Percentiles rank a stretch among this genome's conserved stretches.
phyloP scores from a whole-genome alignment of 2,113 vertebrate species.

The Oncorhynchus masou region DNA sequence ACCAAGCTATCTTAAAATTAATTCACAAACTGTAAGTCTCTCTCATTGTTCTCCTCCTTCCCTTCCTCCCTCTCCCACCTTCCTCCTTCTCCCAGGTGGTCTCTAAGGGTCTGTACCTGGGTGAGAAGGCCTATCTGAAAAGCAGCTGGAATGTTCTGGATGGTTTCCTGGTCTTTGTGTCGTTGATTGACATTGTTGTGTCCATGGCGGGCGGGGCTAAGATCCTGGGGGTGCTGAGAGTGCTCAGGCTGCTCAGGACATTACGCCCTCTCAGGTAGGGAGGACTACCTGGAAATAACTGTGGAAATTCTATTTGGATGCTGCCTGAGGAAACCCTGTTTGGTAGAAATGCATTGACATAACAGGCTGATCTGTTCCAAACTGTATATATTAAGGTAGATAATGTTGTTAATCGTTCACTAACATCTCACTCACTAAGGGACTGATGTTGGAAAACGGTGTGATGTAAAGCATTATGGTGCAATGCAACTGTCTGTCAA shows the following conservation, averaged over 20 bases:
- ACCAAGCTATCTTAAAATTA: neutral
- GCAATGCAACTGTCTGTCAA: no score
- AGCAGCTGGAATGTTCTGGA: constrained; percentile 73
- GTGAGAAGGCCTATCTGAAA: constrained; percentile 61
- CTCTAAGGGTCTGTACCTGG: constrained; percentile 67
- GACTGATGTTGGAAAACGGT: no score
- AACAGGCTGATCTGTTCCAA: no score
- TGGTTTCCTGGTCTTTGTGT: constrained; percentile 69
- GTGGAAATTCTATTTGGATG: neutral
- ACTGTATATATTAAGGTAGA: no score
- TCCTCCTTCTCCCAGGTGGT: constrained; percentile 52
- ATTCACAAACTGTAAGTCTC: no score
- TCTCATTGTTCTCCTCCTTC: neutral
- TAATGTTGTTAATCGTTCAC: no score
- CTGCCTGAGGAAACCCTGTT: no score
- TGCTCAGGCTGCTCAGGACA: constrained; percentile 65
- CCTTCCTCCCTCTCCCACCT: neutral
- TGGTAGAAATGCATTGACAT: no score
- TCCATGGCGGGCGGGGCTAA: constrained; percentile 70
- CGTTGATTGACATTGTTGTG: constrained; percentile 66
- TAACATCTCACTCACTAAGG: no score
- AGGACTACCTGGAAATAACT: neutral
- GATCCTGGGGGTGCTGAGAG: constrained; percentile 69
- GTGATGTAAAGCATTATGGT: no score
- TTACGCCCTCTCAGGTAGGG: constrained; percentile 77